A percentile compares a stretch with the other conserved stretches of the same genome.
These are phyloP conservation scores for Digitonthophagus gazella DNA, from an alignment of 2,888 invertebrate genomes.

Conservation along the genomic window DNA sequence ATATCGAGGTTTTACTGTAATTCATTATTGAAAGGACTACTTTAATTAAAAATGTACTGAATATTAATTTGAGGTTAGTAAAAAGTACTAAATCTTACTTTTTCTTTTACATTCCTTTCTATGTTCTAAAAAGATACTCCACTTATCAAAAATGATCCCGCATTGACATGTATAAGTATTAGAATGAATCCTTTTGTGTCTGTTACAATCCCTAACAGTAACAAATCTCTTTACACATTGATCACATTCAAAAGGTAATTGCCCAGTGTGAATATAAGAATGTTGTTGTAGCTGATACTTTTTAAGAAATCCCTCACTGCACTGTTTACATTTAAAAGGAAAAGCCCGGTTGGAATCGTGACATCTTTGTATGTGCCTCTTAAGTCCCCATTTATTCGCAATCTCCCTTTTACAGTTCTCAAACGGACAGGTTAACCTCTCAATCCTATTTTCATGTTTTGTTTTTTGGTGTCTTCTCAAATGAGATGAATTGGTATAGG, in stretches of 20 bases:
- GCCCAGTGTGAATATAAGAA: constrained; percentile 29
- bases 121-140: constrained; percentile 39
- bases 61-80: background rate
- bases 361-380: constrained; percentile 36
- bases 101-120: constrained; percentile 33
- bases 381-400: constrained; percentile 39
- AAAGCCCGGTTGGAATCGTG: constrained; percentile 32
- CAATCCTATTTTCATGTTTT: constrained; percentile 31
- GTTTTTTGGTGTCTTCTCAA: constrained; percentile 38
- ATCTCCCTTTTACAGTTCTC: constrained; percentile 37
- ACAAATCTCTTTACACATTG: constrained; percentile 37
- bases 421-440: constrained; percentile 30
- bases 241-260: constrained; percentile 34
- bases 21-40: too few species aligned
- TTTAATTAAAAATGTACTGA: too few species aligned
- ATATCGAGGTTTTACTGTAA: too few species aligned
- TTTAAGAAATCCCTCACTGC: constrained; percentile 38
- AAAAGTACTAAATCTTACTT: constrained; percentile 25
- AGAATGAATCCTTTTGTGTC: constrained; percentile 41
- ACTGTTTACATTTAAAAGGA: constrained; percentile 37
- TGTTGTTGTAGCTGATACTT: constrained; percentile 40
- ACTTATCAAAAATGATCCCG: constrained; percentile 39
- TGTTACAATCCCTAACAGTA: constrained; percentile 34
- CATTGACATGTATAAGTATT: constrained; percentile 40
- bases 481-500: constrained; percentile 39